Percentiles rank a stretch among this genome's conserved stretches.
Conservation (phyloP, 2,888 invertebrate species). For the Leptopilina myrica region DNA sequence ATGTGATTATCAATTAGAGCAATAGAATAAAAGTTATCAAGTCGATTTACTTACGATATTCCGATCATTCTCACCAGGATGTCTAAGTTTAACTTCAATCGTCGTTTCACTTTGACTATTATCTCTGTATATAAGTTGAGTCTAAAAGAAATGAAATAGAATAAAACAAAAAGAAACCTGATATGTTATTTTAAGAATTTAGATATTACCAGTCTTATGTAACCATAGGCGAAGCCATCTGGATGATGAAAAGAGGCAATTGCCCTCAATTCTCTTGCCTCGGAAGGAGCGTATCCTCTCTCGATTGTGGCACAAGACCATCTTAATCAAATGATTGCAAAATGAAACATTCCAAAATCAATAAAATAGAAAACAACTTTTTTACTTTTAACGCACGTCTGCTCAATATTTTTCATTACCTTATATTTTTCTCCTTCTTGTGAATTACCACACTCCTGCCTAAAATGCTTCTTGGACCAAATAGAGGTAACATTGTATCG, state of each 20-base stretch:
- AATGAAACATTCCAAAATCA: too few species aligned
- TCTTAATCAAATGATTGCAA: conserved; percentile 70
- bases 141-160: conserved; percentile 76
- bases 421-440: conserved; percentile 79
- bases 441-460: conserved; percentile 93
- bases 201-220: conserved; percentile 85
- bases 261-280: conserved; percentile 90
- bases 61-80: conserved; percentile 90
- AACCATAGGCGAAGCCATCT: conserved; percentile 89
- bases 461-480: conserved; percentile 88
- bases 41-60: conserved; percentile 81
- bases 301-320: conserved; percentile 93
- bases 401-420: conserved; percentile 60
- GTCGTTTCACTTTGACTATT: conserved; percentile 92
- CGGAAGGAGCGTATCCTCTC: conserved; percentile 91
- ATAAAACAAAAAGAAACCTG: conserved; percentile 38
- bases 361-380: too few species aligned
- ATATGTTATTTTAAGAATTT: not conserved
- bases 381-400: too few species aligned
- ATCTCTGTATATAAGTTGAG: conserved; percentile 91
- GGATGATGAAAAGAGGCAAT: conserved; percentile 96
- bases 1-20: too few species aligned
- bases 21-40: too few species aligned
- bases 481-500: conserved; percentile 89
- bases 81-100: conserved; percentile 91